phyloP scores from a whole-genome alignment of 1,140 invertebrate genomes.

The Drosophila ambigua region DNA sequence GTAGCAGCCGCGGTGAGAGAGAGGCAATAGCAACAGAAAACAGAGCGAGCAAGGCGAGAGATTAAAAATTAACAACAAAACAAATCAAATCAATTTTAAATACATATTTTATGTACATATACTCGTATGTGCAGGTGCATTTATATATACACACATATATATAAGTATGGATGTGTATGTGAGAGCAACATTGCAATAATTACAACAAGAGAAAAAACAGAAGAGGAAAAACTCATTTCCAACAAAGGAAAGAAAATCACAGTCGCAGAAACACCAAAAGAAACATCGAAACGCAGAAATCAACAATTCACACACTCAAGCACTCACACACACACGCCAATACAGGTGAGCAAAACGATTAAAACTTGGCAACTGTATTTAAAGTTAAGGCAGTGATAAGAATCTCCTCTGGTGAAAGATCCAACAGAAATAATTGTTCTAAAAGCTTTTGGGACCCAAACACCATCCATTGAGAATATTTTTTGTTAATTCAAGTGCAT shows the following conservation, averaged over 20 bases:
- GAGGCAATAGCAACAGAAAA: background rate
- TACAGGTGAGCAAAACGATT: conserved; percentile 15
- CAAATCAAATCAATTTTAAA: conserved; percentile 31
- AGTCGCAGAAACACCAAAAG: conserved; percentile 13
- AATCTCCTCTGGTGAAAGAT: too few relatives aligned
- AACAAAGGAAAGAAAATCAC: conserved; percentile 6
- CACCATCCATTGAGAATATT: too few relatives aligned
- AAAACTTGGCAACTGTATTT: background rate
- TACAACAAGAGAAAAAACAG: conserved; percentile 17
- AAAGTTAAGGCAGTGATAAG: too few relatives aligned
- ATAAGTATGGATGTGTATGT: conserved; percentile 24
- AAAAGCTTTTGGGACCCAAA: too few relatives aligned
- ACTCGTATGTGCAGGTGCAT: conserved; percentile 20
- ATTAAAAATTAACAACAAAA: conserved; percentile 22
- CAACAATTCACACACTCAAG: background rate
- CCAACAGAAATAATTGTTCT: too few relatives aligned
- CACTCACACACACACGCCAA: background rate
- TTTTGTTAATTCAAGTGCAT: too few relatives aligned
- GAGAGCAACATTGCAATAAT: conserved; percentile 29
- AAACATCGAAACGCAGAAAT: conserved; percentile 10
- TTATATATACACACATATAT: conserved; percentile 26
- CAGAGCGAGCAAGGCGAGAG: background rate
- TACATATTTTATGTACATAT: conserved; percentile 8
- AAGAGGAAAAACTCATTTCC: conserved; percentile 17
- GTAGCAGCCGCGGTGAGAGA: background rate